phyloP scores from a whole-genome alignment of 2,113 vertebrate genomes.

The Microcebus jonahi region DNA sequence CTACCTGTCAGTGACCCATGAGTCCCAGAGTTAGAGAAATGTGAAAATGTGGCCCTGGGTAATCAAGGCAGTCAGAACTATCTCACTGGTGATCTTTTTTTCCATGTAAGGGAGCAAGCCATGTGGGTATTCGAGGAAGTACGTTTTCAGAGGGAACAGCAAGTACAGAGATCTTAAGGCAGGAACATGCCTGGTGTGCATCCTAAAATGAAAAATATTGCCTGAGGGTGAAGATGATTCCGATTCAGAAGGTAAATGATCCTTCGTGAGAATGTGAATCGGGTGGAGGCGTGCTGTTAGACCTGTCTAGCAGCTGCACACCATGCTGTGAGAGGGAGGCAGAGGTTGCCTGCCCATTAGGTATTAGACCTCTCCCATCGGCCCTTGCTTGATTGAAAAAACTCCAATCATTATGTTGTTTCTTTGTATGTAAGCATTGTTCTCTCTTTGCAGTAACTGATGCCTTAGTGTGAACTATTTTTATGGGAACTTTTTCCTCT shows the following conservation, averaged over 20 bases:
- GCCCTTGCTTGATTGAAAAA: neutral
- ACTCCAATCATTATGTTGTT: neutral
- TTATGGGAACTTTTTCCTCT: neutral
- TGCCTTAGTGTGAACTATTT: neutral
- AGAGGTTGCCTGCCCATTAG: no score
- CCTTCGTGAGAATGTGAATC: neutral
- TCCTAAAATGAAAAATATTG: neutral
- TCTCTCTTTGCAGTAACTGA: neutral
- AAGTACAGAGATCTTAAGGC: neutral
- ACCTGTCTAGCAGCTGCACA: neutral
- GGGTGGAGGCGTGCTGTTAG: neutral
- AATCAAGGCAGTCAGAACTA: neutral
- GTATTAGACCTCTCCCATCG: neutral
- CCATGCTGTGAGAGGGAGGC: rapidly evolving
- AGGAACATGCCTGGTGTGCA: neutral
- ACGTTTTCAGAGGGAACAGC: neutral
- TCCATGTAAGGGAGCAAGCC: neutral
- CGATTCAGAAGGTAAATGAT: neutral
- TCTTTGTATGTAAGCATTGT: neutral
- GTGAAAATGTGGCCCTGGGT: neutral
- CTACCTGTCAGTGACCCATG: neutral
- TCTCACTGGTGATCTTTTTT: neutral
- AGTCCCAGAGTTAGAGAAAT: neutral
- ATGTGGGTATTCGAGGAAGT: neutral
- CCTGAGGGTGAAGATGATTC: neutral